phyloP scores from a whole-genome alignment of 2,888 invertebrate genomes.

The Lacanobia wlatinum region DNA sequence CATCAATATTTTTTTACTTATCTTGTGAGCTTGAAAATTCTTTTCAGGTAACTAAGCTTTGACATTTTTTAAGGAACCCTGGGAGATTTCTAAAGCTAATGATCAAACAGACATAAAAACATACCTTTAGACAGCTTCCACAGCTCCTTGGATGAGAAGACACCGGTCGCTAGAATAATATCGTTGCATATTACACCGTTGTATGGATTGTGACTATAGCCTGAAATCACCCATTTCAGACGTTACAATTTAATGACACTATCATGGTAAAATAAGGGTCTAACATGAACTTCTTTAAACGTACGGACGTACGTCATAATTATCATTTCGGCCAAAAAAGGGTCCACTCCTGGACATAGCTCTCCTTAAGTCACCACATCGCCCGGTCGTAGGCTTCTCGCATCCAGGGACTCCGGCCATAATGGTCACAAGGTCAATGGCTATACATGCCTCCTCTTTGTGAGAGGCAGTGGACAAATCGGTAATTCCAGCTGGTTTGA shows the following conservation, averaged over 20 bases:
- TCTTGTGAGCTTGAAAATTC: no score
- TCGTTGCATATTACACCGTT: conserved; percentile 99
- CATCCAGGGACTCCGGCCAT: no score
- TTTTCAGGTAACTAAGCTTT: no score
- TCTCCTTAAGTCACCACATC: neutral
- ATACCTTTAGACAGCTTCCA: conserved; percentile 99
- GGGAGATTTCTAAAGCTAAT: neutral
- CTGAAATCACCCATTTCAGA: conserved; percentile 90
- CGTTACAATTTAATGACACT: conserved; percentile 66
- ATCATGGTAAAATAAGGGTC: conserved; percentile 16
- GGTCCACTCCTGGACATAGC: neutral
- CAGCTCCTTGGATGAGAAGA: conserved; percentile 99
- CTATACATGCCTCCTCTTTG: neutral
- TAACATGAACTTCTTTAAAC: no score
- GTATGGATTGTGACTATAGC: conserved; percentile 98
- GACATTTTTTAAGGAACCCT: neutral
- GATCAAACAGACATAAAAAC: conserved; percentile 55
- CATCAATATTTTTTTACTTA: no score
- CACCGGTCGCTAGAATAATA: conserved; percentile 99
- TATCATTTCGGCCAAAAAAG: no score
- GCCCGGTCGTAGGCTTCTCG: no score
- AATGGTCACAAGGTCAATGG: no score
- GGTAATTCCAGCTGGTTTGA: neutral
- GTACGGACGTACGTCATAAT: neutral
- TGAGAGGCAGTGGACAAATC: neutral